Evolutionary conservation across 2,888 invertebrate species (phyloP), one percentile per base, ranked within the genome.

Genomic region (Papilio protenor): DNA sequence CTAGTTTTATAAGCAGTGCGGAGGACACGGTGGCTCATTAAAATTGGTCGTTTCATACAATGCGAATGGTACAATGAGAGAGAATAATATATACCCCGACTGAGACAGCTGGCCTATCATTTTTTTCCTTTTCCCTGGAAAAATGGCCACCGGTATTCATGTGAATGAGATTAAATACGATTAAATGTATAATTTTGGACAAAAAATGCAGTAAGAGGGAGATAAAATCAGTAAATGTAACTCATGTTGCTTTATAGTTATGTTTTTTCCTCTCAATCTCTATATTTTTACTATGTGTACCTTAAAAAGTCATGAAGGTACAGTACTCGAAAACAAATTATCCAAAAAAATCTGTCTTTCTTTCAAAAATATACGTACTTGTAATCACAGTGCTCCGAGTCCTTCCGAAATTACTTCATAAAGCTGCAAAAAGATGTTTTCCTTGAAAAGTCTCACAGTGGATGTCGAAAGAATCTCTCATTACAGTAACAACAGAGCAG

Each of bases 131-230:
- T 82, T 81, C 82, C 80, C 78, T 82, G 84, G 84, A 85, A 86
- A 88, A 87, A 86, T 87, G 86, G 84, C 87, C 83, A 81, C 80
- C 79, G 82, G 84, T 89, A 88, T 87, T 88, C 88, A 88, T 86
- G 86, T 83, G 84, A 85, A 85, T 86, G 85, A 84, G 86, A 87
- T 87, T 86, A 86, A 84, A 84, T 86, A 83, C 83, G 79, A 79
- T 83, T 78, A 83, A 85, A 85, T 83, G 81, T 80, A 81, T 81
- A 83, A 82, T 81, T 77, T 66, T 40, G 45, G 81, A 55, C 21
- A 21, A 57, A 23, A 21, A 23, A 59, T 59, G 21, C 21, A 23
- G 8, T 59, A 11, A 12, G 10, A 21, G 57, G 57, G 21, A 21
- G 4, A 18, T 21, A 57, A 57, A 57, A 8, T 21, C 10, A 21